These are phyloP conservation scores for Phataginus tricuspis DNA, from an alignment of 2,797 vertebrate species.

Conservation along the genomic window DNA sequence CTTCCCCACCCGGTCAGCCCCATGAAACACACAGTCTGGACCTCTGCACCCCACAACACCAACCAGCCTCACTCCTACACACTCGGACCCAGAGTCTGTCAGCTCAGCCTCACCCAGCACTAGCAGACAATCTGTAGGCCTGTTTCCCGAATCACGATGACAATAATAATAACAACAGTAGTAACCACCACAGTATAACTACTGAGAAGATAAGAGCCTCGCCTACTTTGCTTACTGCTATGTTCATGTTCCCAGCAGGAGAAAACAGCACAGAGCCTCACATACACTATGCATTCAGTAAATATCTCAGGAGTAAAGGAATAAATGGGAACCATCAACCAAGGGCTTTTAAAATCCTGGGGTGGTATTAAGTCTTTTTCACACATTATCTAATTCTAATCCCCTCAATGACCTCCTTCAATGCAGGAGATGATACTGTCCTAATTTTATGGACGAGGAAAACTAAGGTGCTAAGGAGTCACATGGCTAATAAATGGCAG, in stretches of 20 bases:
- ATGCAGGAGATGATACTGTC: background rate
- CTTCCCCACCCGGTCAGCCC: background rate
- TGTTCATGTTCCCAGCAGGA: background rate
- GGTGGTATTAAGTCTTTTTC: background rate
- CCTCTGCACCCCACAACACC: background rate
- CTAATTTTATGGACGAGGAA: conserved; percentile 9
- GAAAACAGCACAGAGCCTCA: background rate
- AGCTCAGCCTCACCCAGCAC: background rate
- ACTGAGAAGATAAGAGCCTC: background rate
- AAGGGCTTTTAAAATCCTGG: background rate
- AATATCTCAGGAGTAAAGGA: background rate
- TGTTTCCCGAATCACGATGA: background rate
- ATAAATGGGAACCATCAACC: background rate
- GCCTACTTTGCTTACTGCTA: background rate
- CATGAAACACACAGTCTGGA: background rate
- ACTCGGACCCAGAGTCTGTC: background rate
- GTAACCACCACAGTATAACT: background rate
- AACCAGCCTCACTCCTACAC: background rate
- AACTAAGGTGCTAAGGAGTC: background rate
- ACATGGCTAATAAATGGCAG: background rate
- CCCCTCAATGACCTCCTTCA: background rate
- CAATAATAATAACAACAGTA: background rate
- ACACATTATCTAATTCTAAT: background rate
- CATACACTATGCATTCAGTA: background rate
- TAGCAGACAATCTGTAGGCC: background rate